phyloP scores from a whole-genome alignment of 2,113 vertebrate genomes.

The Apodemus sylvaticus region DNA sequence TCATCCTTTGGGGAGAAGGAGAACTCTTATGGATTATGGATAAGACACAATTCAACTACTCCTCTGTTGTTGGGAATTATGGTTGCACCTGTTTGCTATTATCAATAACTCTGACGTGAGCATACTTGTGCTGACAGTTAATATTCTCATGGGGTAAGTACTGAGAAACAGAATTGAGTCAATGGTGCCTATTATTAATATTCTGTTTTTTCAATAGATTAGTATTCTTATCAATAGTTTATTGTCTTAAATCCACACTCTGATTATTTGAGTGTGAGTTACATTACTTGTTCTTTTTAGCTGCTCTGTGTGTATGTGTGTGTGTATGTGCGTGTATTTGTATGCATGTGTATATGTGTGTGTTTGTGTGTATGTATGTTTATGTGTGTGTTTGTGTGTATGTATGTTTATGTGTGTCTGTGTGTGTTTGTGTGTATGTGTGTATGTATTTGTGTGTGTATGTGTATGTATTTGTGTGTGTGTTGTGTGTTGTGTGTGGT shows the following conservation, averaged over 20 bases:
- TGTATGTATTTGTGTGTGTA: not conserved
- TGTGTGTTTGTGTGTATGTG: not conserved
- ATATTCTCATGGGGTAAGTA: slow-evolving; percentile 24
- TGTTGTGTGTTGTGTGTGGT: not conserved
- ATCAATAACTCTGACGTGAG: slow-evolving; percentile 8
- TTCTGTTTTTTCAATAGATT: not conserved
- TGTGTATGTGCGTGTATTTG: rapidly evolving
- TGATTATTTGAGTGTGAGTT: not conserved
- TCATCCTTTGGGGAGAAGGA: too few species aligned
- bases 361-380: not conserved
- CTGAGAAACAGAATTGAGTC: not conserved
- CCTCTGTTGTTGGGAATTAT: slow-evolving; percentile 10
- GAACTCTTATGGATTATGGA: too few species aligned
- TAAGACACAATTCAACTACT: not conserved
- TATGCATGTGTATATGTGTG: too few species aligned
- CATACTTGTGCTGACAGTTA: not conserved
- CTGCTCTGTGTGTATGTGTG: not conserved
- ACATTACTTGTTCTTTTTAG: not conserved
- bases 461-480: not conserved
- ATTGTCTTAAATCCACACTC: not conserved
- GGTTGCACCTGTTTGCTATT: not conserved
- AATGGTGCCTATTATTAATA: not conserved
- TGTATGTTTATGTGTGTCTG: too few species aligned
- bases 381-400: not conserved
- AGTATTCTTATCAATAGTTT: not conserved